These are phyloP conservation scores for Globia sparganii DNA, from an alignment of 2,888 invertebrate genomes.

Conservation along the genomic window DNA sequence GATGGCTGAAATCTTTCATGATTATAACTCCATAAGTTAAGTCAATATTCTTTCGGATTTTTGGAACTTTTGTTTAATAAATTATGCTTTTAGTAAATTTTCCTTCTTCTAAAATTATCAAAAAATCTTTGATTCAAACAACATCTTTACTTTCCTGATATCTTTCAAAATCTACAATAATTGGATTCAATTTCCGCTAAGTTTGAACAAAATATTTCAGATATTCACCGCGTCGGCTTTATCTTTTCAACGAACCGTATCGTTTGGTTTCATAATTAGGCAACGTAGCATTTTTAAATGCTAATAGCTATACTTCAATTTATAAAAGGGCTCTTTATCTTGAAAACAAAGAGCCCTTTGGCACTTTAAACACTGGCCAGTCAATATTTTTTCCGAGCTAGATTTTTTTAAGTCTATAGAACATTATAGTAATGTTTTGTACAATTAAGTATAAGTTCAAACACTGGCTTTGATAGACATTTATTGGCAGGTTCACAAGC, in stretches of 20 bases:
- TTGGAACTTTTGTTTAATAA: conserved; percentile 21
- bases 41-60: conserved; percentile 8
- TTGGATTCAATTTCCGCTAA: not conserved
- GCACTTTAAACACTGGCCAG: too few relatives aligned
- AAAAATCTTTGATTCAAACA: not conserved
- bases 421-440: too few relatives aligned
- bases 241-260: not conserved
- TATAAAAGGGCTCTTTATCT: not conserved
- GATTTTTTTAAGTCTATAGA: too few relatives aligned
- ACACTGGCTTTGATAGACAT: too few relatives aligned
- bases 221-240: not conserved
- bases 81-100: conserved; percentile 36
- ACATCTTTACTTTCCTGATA: not conserved
- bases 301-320: not conserved
- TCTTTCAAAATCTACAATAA: not conserved
- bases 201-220: not conserved
- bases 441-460: too few relatives aligned
- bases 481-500: too few relatives aligned
- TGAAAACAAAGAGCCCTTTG: not conserved
- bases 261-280: not conserved
- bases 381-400: too few relatives aligned
- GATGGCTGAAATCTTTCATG: conserved; percentile 32
- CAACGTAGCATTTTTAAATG: conserved; percentile 9
- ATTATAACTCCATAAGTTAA: conserved; percentile 19
- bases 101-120: too few relatives aligned